A percentile compares a stretch with the other conserved stretches of the same genome.
Evolutionary conservation across 2,797 vertebrate species (phyloP).

Genomic region (Hephaestus fuliginosus): DNA sequence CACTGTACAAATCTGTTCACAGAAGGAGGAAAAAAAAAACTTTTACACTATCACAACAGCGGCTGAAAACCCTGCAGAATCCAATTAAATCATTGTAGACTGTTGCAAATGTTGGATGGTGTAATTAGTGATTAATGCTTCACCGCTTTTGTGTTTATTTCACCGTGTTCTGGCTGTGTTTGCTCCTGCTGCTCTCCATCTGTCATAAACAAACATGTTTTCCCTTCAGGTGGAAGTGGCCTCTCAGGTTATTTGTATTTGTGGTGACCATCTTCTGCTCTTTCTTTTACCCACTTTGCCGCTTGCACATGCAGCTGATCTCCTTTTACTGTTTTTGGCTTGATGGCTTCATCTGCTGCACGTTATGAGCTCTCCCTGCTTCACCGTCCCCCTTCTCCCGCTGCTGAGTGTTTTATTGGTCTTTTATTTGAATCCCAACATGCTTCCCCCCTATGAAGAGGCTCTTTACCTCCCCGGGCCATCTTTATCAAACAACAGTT

Average conservation of each 20-base stretch:
- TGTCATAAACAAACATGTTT: constrained; percentile 68
- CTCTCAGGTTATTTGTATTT: constrained; percentile 43
- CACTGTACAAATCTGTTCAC: neutral
- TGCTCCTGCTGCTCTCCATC: constrained; percentile 66
- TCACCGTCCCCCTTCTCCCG: constrained; percentile 18
- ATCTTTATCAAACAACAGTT: constrained; percentile 35
- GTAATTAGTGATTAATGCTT: constrained; percentile 64
- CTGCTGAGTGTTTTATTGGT: constrained; percentile 49
- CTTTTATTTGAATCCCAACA: constrained; percentile 61
- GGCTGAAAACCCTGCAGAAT: constrained; percentile 28
- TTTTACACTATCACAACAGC: neutral
- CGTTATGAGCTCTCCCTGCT: constrained; percentile 26
- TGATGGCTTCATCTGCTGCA: constrained; percentile 52
- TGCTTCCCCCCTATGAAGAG: constrained; percentile 10
- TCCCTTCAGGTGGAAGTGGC: constrained; percentile 54
- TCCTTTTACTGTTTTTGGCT: constrained; percentile 36
- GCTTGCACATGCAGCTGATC: constrained; percentile 18
- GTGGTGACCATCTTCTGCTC: constrained; percentile 25
- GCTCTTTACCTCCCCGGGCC: constrained; percentile 20
- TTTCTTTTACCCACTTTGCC: constrained; percentile 10
- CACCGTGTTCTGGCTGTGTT: constrained; percentile 44
- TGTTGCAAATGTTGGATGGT: constrained; percentile 39
- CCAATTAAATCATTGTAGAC: constrained; percentile 16
- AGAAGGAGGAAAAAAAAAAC: neutral
- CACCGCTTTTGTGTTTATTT: constrained; percentile 44